These are phyloP conservation scores for Xanthia togata DNA, from an alignment of 2,888 invertebrate species.

Conservation along the genomic window DNA sequence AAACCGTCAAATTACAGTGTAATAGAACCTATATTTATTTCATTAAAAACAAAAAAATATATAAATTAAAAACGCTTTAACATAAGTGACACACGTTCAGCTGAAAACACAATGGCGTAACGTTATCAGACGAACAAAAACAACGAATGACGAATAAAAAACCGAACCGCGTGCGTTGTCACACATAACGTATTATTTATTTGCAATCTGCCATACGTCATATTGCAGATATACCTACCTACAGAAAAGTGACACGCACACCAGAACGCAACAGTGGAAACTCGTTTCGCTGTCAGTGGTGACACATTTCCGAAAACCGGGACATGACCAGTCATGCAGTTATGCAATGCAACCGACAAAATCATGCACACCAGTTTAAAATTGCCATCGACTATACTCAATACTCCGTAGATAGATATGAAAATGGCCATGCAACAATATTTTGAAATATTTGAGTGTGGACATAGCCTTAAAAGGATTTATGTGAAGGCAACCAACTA, in stretches of 20 bases:
- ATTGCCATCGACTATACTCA: slow-evolving; percentile 62
- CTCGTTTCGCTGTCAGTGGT: slow-evolving; percentile 68
- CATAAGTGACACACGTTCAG: slow-evolving; percentile 71
- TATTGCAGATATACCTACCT: slow-evolving; percentile 71
- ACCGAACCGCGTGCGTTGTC: slow-evolving; percentile 68
- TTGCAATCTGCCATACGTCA: slow-evolving; percentile 78
- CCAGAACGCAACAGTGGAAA: slow-evolving; percentile 70
- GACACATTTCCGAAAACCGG: slow-evolving; percentile 71
- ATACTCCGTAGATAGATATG: slow-evolving; percentile 47
- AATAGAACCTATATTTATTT: slow-evolving; percentile 50
- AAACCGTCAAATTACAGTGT: slow-evolving; percentile 44
- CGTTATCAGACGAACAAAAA: slow-evolving; percentile 74
- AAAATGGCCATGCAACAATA: slow-evolving; percentile 54
- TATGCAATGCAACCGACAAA: slow-evolving; percentile 67
- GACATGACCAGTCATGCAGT: slow-evolving; percentile 71
- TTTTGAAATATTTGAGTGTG: slow-evolving; percentile 63
- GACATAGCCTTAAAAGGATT: slow-evolving; percentile 61
- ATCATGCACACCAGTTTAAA: slow-evolving; percentile 69
- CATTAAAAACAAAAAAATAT: slow-evolving; percentile 55
- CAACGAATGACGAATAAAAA: slow-evolving; percentile 73
- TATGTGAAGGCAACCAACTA: slow-evolving; percentile 57
- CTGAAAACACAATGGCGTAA: slow-evolving; percentile 68
- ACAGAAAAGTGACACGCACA: slow-evolving; percentile 71
- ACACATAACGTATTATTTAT: slow-evolving; percentile 78
- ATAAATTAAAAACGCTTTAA: slow-evolving; percentile 75